Base-by-base conservation (phyloP, 1,140 invertebrate species). In the Zophobas morio region DNA sequence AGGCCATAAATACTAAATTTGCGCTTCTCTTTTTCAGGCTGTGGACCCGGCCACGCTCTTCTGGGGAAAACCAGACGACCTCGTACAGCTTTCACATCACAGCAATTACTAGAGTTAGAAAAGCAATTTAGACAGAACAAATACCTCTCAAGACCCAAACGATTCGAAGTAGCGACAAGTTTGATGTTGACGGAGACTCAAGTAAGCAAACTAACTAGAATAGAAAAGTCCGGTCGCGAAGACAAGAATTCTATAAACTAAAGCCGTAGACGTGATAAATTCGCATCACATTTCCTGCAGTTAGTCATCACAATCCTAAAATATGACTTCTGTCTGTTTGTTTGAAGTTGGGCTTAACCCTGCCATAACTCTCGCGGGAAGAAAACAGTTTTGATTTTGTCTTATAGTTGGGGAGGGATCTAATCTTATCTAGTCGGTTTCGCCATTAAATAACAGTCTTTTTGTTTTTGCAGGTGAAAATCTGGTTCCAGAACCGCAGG, bases 41-140 rank as follows among this genome's bases (percentile, higher is more conserved):
- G 85, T 74, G 82, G 82, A 35, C 85, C 85, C 32, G 82, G 81
- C 6, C 95, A 96, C 83, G 93, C 94, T 0, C 90, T 98, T 0
- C 89, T 98, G 53, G 97, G 98, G 1, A 99, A 99, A 89, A 98
- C 98, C 2, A 90, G 98, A 66, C 89, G 98, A 79, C 98, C 98
- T 0, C 89, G 98, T 56, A 99, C 98, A 0, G 98, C 98, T 1
- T 99, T 99, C 89, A 99, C 98, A 0, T 98, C 95, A 6, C 98
- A 99, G 86, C 98, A 99, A 86, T 91, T 99, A 33, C 89, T 99
- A 75, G 98, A 99, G 88, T 88, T 99, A 82, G 98, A 99, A 88
- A 96, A 98, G 87, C 98, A 99, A 88, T 99, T 99, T 88, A 91
- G 96, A 66, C 96, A 99, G 89, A 99, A 99, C 89, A 99, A 99